Evolutionary conservation across 2,113 vertebrate genomes (phyloP).

Genomic region (Amia ocellicauda): DNA sequence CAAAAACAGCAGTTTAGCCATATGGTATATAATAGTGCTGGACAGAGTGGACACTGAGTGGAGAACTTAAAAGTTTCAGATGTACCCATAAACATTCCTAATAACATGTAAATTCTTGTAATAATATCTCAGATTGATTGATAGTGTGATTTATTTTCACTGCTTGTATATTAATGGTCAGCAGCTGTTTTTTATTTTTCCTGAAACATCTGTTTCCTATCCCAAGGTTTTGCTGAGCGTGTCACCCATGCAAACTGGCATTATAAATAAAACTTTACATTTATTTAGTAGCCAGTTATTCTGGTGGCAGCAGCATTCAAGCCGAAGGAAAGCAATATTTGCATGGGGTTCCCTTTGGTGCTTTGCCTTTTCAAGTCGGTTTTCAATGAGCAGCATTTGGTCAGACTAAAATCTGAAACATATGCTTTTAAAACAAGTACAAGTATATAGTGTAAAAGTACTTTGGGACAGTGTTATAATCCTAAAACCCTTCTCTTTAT

Average conservation of each 20-base stretch:
- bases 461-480: too few relatives aligned
- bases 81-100: slow-evolving; percentile 1
- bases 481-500: too few relatives aligned
- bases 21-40: background rate
- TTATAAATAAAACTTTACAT: too few relatives aligned
- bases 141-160: slow-evolving; percentile 26
- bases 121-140: slow-evolving; percentile 3
- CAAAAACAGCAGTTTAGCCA: background rate
- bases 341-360: too few relatives aligned
- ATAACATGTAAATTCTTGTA: background rate
- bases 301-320: too few relatives aligned
- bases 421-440: background rate
- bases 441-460: background rate
- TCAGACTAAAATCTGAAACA: background rate
- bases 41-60: background rate
- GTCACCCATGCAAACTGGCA: too few relatives aligned
- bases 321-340: too few relatives aligned
- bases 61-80: too few relatives aligned
- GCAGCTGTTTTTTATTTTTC: background rate
- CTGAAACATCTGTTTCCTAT: too few relatives aligned
- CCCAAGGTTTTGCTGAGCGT: too few relatives aligned
- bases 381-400: background rate
- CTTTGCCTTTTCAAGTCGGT: background rate
- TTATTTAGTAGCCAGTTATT: too few relatives aligned
- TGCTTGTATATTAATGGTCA: slow-evolving; percentile 11